A percentile compares a stretch with the other conserved stretches of the same genome.
These are phyloP conservation scores for Actinemys pallida DNA, from an alignment of 2,113 vertebrate genomes.

Conservation along the genomic window DNA sequence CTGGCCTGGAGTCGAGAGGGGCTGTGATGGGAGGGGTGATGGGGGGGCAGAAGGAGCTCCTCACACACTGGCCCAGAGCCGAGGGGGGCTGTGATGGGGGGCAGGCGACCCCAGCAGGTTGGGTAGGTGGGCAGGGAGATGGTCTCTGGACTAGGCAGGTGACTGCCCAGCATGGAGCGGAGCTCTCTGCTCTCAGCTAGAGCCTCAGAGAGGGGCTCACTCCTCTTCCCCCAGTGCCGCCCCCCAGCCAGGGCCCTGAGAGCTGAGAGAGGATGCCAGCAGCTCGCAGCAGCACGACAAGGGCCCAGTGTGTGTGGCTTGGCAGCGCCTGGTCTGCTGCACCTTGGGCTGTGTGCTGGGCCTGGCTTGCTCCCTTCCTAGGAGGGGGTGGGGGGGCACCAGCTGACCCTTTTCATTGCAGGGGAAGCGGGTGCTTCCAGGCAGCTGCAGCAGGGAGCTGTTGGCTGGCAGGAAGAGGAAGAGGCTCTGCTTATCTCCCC, in stretches of 20 bases:
- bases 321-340: background rate
- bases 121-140: too few species aligned
- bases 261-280: background rate
- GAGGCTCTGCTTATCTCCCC: background rate
- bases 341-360: background rate
- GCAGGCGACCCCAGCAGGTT: too few species aligned
- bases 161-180: too few species aligned
- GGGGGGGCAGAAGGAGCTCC: too few species aligned
- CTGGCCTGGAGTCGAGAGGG: too few species aligned
- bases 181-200: background rate
- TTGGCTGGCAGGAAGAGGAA: constrained; percentile 37
- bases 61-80: too few species aligned
- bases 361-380: background rate
- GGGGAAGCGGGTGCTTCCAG: background rate
- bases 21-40: too few species aligned
- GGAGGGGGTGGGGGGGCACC: background rate
- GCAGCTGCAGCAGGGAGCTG: constrained; percentile 37
- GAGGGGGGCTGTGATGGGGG: too few species aligned
- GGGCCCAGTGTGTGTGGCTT: background rate
- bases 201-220: background rate
- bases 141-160: too few species aligned
- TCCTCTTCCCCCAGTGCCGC: background rate
- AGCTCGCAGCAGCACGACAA: background rate
- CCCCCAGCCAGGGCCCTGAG: background rate
- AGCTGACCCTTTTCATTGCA: background rate